Percentiles rank a stretch among this genome's conserved stretches.
These are phyloP conservation scores for Syncerus caffer DNA, from an alignment of 2,797 vertebrate species.

Conservation along the genomic window DNA sequence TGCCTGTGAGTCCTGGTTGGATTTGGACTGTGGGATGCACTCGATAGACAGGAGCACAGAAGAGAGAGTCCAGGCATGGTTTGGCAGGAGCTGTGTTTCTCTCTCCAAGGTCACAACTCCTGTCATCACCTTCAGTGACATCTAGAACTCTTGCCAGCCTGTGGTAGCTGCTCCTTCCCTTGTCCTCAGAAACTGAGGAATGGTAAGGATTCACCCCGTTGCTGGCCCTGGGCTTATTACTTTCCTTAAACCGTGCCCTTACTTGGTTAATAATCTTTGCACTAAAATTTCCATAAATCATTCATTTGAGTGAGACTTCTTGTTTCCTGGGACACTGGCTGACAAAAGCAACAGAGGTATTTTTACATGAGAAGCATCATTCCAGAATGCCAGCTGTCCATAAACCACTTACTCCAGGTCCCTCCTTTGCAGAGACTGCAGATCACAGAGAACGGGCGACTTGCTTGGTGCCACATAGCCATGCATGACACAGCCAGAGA, in stretches of 20 bases:
- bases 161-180: accelerated
- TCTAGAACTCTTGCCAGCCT: neutral
- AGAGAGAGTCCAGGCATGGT: too few species aligned
- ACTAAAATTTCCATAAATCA: neutral
- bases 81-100: neutral
- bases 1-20: neutral
- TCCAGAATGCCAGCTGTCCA: neutral
- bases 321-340: neutral
- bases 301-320: neutral
- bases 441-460: neutral
- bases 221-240: neutral
- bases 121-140: too few species aligned
- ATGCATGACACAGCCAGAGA: neutral
- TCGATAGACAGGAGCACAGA: neutral
- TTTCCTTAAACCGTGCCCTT: neutral
- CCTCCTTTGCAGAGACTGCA: neutral
- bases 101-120: neutral
- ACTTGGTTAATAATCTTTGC: neutral
- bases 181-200: neutral
- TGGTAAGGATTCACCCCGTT: accelerated
- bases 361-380: constrained; percentile 37
- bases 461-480: accelerated
- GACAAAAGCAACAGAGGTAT: neutral
- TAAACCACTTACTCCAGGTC: constrained; percentile 37
- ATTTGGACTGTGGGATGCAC: neutral